Evolutionary conservation across 2,113 vertebrate genomes (phyloP), one percentile per base, ranked within the genome.

Genomic region (Mesoclemmys tuberculata): DNA sequence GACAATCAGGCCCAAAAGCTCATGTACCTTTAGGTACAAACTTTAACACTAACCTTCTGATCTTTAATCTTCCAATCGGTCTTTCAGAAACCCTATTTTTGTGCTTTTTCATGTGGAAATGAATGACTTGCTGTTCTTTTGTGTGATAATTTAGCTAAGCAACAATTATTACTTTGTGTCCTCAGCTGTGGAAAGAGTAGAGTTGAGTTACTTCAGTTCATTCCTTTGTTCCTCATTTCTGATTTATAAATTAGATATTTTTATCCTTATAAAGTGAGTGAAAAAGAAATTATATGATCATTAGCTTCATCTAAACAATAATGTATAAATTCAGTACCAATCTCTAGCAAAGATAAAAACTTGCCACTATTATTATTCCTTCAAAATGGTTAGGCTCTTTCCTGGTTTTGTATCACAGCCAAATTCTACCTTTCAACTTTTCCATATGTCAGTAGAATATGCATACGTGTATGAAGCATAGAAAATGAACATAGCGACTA

Each of bases 91-190:
- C 64, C 44, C 90, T 96, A 93, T 96, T 96, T 95, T 89, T 93
- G n/a, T 93, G 94, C 84, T 96, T 97, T 96, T 96, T 93, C 96
- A 93, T 97, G 96, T 96, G 97, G 91, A 97, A 96, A 97, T 95
- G 86, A 96, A 94, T 97, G 84, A 96, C 95, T 96, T 96, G 96
- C 86, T 95, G 91, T 93, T 97, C 93, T 96, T 96, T 96, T 96
- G 91, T 97, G 91, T 89, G 93, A 96, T 96, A 93, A 97, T 97
- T 95, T 90, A 93, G 90, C 95, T 94, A 95, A 95, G 94, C 80
- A 95, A 96, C 95, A 96, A 97, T 97, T 97, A 96, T 90, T 93
- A 96, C 61, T 96, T 92, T 95, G 95, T 94, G 84, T 97, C 93
- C 87, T 97, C 95, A 97, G 95, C 94, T 97, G 96, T 94, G 94